phyloP scores from a whole-genome alignment of 1,140 invertebrate genomes.

The Acyrthosiphon pisum region DNA sequence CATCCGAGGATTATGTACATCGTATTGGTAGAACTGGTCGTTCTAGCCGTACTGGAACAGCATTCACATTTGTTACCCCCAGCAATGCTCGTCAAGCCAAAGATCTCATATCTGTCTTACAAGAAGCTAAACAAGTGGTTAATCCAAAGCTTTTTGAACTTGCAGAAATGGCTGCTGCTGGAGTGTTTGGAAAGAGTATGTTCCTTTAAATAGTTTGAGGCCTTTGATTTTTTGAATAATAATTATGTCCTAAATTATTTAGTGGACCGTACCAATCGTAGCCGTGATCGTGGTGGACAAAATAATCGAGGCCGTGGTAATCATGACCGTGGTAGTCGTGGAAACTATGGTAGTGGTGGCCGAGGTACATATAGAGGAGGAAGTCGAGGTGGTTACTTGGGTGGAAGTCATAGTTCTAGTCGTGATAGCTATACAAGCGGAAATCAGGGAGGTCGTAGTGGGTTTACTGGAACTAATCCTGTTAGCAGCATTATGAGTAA shows the following conservation, averaged over 20 bases:
- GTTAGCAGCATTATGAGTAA: neutral
- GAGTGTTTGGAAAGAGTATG: conserved; percentile 52
- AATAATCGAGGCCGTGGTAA: conserved; percentile 32
- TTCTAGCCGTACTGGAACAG: conserved; percentile 93
- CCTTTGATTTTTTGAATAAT: neutral
- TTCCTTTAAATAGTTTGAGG: neutral
- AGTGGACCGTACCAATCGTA: conserved; percentile 49
- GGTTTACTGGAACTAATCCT: neutral
- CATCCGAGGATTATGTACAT: conserved; percentile 99
- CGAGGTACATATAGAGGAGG: conserved; percentile 25
- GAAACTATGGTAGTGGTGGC: neutral
- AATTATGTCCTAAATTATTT: conserved; percentile 12
- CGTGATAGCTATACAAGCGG: conserved; percentile 29
- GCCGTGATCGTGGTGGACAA: conserved; percentile 45
- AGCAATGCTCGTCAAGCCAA: conserved; percentile 90
- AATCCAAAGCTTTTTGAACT: conserved; percentile 75
- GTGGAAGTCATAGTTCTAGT: conserved; percentile 30
- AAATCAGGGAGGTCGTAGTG: conserved; percentile 53
- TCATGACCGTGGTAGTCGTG: conserved; percentile 45
- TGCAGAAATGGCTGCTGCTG: conserved; percentile 62
- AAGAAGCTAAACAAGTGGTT: conserved; percentile 94
- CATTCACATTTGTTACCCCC: conserved; percentile 98
- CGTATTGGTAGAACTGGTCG: conserved; percentile 97
- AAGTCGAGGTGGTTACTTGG: neutral
- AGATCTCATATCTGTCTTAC: conserved; percentile 89